Percentiles rank a stretch among this genome's conserved stretches.
Evolutionary conservation across 2,888 invertebrate genomes (phyloP).

Genomic region (Hemithea aestivaria): DNA sequence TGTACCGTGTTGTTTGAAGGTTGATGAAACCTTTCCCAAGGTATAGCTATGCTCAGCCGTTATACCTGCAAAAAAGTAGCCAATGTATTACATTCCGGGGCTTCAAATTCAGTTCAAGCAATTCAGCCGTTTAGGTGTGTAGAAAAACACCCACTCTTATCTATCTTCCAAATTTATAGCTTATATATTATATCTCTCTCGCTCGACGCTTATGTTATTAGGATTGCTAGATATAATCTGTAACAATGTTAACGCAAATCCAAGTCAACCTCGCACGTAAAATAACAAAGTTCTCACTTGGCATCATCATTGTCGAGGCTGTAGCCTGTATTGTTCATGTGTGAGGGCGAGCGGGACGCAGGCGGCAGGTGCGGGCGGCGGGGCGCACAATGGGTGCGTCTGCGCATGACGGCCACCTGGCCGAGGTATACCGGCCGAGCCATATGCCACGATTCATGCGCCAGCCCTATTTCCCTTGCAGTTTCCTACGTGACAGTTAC

Average conservation of each 20-base stretch:
- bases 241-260: conserved; percentile 5
- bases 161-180: too few species aligned
- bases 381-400: conserved; percentile 69
- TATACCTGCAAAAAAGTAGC: too few species aligned
- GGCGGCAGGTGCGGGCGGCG: conserved; percentile 29
- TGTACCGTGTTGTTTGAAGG: too few species aligned
- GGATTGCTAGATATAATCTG: too few species aligned
- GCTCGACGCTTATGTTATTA: too few species aligned
- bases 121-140: too few species aligned
- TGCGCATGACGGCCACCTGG: conserved; percentile 78
- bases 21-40: too few species aligned
- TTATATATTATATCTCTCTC: too few species aligned
- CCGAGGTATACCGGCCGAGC: conserved; percentile 67
- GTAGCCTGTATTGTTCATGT: conserved; percentile 53
- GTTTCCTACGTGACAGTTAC: conserved; percentile 11
- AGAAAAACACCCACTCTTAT: too few species aligned
- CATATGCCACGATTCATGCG: conserved; percentile 57
- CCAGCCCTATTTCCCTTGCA: conserved; percentile 13
- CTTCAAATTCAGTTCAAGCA: too few species aligned
- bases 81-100: too few species aligned
- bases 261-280: conserved; percentile 15
- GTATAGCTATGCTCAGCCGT: too few species aligned
- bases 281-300: conserved; percentile 11
- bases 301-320: conserved; percentile 37
- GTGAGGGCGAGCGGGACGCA: conserved; percentile 42